phyloP scores from a whole-genome alignment of 2,888 invertebrate genomes.

The Pachliopta kotzebuea region DNA sequence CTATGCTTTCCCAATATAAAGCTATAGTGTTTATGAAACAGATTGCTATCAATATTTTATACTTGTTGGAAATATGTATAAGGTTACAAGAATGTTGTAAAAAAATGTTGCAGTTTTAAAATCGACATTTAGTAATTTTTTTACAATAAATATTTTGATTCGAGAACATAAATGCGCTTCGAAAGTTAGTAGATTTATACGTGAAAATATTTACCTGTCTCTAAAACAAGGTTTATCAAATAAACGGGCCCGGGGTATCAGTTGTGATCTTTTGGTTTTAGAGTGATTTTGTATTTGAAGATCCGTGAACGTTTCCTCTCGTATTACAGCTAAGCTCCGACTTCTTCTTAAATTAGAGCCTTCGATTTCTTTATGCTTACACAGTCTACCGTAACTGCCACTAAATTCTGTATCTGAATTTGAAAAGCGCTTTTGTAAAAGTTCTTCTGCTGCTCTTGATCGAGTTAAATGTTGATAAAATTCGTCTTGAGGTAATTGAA shows the following conservation, averaged over 20 bases:
- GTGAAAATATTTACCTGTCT: slow-evolving; percentile 82
- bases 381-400: slow-evolving; percentile 72
- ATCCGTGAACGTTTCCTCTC: slow-evolving; percentile 88
- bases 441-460: slow-evolving; percentile 72
- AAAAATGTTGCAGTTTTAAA: too few relatives aligned
- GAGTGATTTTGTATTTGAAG: slow-evolving; percentile 83
- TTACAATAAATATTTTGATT: too few relatives aligned
- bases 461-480: slow-evolving; percentile 73
- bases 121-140: too few relatives aligned
- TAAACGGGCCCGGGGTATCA: slow-evolving; percentile 89
- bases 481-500: slow-evolving; percentile 73
- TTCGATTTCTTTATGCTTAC: slow-evolving; percentile 74
- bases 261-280: slow-evolving; percentile 84
- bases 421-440: slow-evolving; percentile 67
- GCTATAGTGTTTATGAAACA: too few relatives aligned
- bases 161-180: too few relatives aligned
- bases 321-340: slow-evolving; percentile 87
- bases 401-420: slow-evolving; percentile 74
- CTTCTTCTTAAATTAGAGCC: slow-evolving; percentile 82
- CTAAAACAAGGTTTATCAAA: slow-evolving; percentile 88
- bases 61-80: too few relatives aligned
- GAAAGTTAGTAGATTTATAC: neutral
- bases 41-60: too few relatives aligned
- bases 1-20: too few relatives aligned
- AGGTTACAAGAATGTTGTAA: too few relatives aligned